Base-by-base conservation (phyloP, 2,888 invertebrate species). In the Ischnura elegans region DNA sequence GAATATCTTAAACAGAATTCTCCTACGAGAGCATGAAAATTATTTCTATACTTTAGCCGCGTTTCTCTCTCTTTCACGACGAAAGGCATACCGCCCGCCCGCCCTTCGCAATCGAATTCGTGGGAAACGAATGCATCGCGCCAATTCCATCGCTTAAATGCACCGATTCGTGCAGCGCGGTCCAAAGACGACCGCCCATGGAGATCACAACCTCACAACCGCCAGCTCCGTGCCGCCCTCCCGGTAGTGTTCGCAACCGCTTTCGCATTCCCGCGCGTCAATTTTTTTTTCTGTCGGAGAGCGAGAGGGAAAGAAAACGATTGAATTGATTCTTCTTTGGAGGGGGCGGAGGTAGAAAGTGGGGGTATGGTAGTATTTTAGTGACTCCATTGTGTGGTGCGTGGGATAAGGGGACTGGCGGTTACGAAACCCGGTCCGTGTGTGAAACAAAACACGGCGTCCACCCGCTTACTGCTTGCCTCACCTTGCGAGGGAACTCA, bases 381-480 rank as follows among this genome's bases (percentile, higher is more conserved):
- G 36, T 36, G 76, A 76, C 13, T 76, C 76, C 36, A 76, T 76
- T 76, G 36, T 76, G 76, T 13, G 76, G 76, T 6, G 76, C 10
- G 76, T 76, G 76, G 61, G n/a, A n/a, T 25, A n/a, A n/a, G n/a
- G 61, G 61, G 4, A 61, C n/a, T 10, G 61, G n/a, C 25, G 61
- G 76, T 76, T 76, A 76, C 76, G 76, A 21, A 29, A 76, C 36
- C 36, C 76, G 76, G 25, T 76, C 76, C 76, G 29, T 76, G n/a
- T 76, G n/a, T n/a, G n/a, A n/a, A n/a, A n/a, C 4, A 76, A 2
- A 61, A 25, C 61, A 21, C 55, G 8, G 3, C 61, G 8, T n/a
- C 25, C 25, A 6, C 61, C 61, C 25, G 6, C 61, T 13, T 8
- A 2, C 55, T 29, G 8, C 76, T 4, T 10, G 3, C 36, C 36